Evolutionary conservation across 2,797 vertebrate genomes (phyloP).

Genomic region (Trematomus bernacchii): DNA sequence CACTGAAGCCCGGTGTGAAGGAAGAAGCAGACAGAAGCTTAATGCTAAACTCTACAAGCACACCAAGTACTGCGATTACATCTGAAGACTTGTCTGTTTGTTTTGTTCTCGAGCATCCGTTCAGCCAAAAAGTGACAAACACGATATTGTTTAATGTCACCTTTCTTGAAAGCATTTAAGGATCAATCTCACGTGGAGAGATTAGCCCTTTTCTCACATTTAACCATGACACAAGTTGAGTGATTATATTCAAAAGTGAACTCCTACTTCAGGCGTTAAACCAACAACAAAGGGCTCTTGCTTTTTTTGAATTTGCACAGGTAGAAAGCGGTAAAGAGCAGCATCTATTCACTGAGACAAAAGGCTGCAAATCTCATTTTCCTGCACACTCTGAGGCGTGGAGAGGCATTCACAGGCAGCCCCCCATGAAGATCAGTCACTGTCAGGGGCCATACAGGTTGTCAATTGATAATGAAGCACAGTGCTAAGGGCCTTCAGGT

Average conservation of each 20-base stretch:
- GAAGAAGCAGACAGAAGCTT: slow-evolving; percentile 25
- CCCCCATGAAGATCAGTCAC: slow-evolving; percentile 83
- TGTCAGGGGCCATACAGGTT: slow-evolving; percentile 88
- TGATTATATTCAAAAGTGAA: slow-evolving; percentile 29
- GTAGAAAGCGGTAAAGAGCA: slow-evolving; percentile 53
- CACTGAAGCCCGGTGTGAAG: slow-evolving; percentile 28
- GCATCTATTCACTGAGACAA: slow-evolving; percentile 74
- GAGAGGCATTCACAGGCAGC: slow-evolving; percentile 71
- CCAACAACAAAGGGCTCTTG: slow-evolving; percentile 43
- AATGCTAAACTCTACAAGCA: slow-evolving; percentile 18
- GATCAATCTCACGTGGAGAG: neutral
- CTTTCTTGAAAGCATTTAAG: slow-evolving; percentile 7
- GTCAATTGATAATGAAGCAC: slow-evolving; percentile 90
- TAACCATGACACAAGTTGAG: slow-evolving; percentile 1
- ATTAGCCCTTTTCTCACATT: slow-evolving; percentile 4
- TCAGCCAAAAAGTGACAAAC: slow-evolving; percentile 4
- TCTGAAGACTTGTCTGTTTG: slow-evolving; percentile 12
- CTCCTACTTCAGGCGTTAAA: slow-evolving; percentile 10
- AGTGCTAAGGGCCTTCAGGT: slow-evolving; percentile 87
- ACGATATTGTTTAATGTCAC: slow-evolving; percentile 12
- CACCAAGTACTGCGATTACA: neutral
- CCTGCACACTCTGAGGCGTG: slow-evolving; percentile 61
- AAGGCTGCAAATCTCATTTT: slow-evolving; percentile 75
- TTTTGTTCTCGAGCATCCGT: slow-evolving; percentile 9
- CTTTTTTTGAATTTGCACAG: slow-evolving; percentile 69